These are phyloP conservation scores for Dromaius novaehollandiae DNA, from an alignment of 2,113 vertebrate species.

Conservation along the genomic window DNA sequence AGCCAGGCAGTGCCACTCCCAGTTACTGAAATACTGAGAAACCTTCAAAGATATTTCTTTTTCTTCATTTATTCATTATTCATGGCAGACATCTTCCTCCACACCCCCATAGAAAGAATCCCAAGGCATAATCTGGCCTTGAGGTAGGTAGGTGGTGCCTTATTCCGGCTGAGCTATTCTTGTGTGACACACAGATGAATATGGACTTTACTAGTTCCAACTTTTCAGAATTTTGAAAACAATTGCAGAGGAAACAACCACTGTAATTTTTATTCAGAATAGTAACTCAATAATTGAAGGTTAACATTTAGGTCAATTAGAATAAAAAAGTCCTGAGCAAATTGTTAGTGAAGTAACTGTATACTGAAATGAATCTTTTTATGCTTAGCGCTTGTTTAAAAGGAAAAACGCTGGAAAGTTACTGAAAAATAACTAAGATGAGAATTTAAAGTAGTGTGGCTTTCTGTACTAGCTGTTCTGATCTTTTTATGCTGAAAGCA, in stretches of 20 bases:
- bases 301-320: background rate
- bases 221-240: background rate
- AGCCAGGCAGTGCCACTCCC: background rate
- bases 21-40: background rate
- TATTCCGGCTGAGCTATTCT: background rate
- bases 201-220: background rate
- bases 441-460: background rate
- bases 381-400: background rate
- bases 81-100: background rate
- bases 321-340: background rate
- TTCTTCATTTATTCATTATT: background rate
- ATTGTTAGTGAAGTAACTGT: background rate
- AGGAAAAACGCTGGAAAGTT: background rate
- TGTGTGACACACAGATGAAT: background rate
- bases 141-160: background rate
- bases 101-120: background rate
- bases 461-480: background rate
- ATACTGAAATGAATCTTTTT: background rate
- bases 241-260: background rate
- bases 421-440: background rate
- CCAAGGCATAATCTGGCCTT: background rate
- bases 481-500: background rate
- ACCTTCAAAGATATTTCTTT: background rate
- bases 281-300: background rate
- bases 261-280: constrained; percentile 20